Base-by-base conservation (phyloP, 2,113 vertebrate species). In the Gobius niger region DNA sequence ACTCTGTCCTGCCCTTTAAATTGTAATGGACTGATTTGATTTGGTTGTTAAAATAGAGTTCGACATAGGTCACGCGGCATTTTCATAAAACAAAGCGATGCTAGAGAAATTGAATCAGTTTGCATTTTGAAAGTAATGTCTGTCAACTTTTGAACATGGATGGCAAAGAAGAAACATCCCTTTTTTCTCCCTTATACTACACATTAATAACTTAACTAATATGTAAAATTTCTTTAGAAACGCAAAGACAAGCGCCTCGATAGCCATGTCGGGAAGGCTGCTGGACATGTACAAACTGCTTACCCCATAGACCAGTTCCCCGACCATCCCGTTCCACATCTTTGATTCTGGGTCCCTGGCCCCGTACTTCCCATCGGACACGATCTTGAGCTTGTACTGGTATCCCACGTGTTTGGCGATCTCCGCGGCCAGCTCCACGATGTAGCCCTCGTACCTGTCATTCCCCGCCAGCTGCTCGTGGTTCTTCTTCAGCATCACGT, bases 301-400 rank as follows among this genome's bases (percentile, higher is more conserved):
- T 63, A 98, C 97, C 83, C 96, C 96, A 1, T 99, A 99, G 1
- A 99, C 98, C 2, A 99, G 94, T 62, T 98, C 98, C 65, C 98
- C 97, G 78, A 99, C 97, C 97, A 99, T 99, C 86, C 98, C 98
- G 0, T 99, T 99, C 98, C 98, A 99, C 11, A 95, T 95, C 84
- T 98, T 99, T 70, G 91, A 95, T 34, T 99, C 98, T 0, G 96
- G 93, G 80, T 99, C 97, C 5, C 93, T 92, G 49, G 98, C 98
- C 62, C 98, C 98, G 0, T 99, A 99, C 75, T 99, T 99, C 12
- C 97, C 96, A 41, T 99, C 98, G 0, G 95, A 93, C 72, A 99
- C 98, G 0, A 99, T 91, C 90, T 98, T 96, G 66, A 99, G 93
- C 44, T 95, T 94, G 91, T 99, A 99, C 77, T 95, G 94, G 85